Conservation (phyloP, 1,140 invertebrate species). For the Drosophila nebulosa region DNA sequence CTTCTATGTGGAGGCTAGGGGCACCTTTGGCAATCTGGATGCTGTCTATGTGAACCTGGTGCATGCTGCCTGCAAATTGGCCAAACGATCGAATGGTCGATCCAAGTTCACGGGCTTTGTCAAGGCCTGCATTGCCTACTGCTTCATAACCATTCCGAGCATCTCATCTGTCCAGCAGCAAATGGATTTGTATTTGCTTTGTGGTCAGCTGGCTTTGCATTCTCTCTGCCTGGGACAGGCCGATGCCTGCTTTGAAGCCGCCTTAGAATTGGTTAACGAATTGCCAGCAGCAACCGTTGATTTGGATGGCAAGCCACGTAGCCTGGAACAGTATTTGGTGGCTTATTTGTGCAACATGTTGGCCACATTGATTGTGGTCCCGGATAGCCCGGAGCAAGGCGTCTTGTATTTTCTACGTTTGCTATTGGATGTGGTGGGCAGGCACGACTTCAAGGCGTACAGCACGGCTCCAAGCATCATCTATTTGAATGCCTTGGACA, state of each 20-base stretch:
- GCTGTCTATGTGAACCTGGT: constrained; percentile 91
- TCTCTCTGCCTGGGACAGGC: constrained; percentile 94
- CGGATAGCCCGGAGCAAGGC: constrained; percentile 93
- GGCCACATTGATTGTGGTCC: constrained; percentile 92
- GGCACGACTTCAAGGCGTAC: constrained; percentile 85
- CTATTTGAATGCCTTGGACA: constrained; percentile 83
- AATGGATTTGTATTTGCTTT: constrained; percentile 92
- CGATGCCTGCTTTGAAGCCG: constrained; percentile 95
- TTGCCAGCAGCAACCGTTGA: constrained; percentile 88
- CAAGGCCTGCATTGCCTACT: constrained; percentile 96
- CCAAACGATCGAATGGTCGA: constrained; percentile 89
- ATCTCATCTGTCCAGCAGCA: constrained; percentile 88
- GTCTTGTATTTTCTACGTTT: constrained; percentile 89
- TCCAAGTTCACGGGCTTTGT: constrained; percentile 86
- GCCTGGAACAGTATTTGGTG: constrained; percentile 87
- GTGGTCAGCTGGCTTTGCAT: constrained; percentile 93
- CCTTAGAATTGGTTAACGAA: constrained; percentile 90
- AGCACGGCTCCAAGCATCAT: constrained; percentile 83
- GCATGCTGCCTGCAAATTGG: constrained; percentile 91
- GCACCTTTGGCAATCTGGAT: constrained; percentile 94
- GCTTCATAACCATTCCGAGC: constrained; percentile 97
- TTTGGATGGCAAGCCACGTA: constrained; percentile 87
- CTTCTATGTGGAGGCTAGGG: constrained; percentile 96
- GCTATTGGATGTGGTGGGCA: constrained; percentile 88
- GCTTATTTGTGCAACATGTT: constrained; percentile 90